Base-by-base conservation (phyloP, 2,888 invertebrate species). In the Tuta absoluta region DNA sequence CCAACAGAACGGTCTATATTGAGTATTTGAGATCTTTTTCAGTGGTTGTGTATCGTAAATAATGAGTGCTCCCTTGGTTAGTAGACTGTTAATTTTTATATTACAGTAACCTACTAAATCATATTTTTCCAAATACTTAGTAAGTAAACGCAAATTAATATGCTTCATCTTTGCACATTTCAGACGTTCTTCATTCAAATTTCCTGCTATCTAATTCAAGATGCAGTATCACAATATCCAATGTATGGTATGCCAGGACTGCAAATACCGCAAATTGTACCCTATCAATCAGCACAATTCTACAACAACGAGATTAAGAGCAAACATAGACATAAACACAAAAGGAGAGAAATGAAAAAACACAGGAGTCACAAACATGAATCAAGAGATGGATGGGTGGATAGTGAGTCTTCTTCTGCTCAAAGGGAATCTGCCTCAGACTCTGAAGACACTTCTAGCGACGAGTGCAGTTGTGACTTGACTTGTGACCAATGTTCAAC, bases 141-240 rank as follows among this genome's bases (percentile, higher is more conserved):
- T n/a, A 45, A 33, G 33, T 45, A 45, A 4, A 45, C 8, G 2
- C 1, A 17, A n/a, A 19, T 8, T 48, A 17, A 10, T 5, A 48
- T 48, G 2, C 19, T 53, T 23, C 2, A 53, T 23, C 2, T 23
- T 53, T 23, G 14, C 14, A 23, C 48, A 8, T 58, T 62, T 24
- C 58, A 65, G 65, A 24, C 57, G 3, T 4, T 45, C 4, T 53
- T 38, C 38, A 0, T 61, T n/a, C 57, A 57, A 14, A 14, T 45
- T 14, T 23, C 58, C 12, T 57, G 57, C 38, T 58, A 62, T 2
- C 17, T 61, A n/a, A 38, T 62, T 12, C 57, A 62, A 19, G 48
- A 45, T 62, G 61, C 49, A 2, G 38, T n/a, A 24, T 48, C 57
- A 21, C 65, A 65, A 51, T 65, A 62, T 23, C 45, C 41, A 24